These are phyloP conservation scores for Fopius arisanus DNA, from an alignment of 1,140 invertebrate species.

Conservation along the genomic window DNA sequence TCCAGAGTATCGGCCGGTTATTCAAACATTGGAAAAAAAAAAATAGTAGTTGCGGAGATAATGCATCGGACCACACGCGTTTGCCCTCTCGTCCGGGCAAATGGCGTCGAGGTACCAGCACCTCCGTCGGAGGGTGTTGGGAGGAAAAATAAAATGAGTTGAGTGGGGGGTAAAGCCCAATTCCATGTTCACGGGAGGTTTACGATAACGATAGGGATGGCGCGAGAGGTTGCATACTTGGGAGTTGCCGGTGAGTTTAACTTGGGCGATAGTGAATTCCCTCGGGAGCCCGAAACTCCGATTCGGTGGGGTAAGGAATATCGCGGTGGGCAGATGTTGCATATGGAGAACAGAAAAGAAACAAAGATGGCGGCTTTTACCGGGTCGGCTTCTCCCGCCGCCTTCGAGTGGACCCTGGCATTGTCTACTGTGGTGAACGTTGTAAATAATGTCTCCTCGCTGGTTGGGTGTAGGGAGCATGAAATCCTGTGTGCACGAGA, in stretches of 20 bases:
- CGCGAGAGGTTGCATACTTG: slow-evolving; percentile 27
- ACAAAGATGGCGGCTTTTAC: slow-evolving; percentile 55
- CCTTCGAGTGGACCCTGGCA: slow-evolving; percentile 42
- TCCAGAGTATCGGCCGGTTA: background rate
- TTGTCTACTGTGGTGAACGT: slow-evolving; percentile 57
- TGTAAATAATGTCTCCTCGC: slow-evolving; percentile 62
- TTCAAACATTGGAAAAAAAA: background rate
- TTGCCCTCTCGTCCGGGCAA: background rate
- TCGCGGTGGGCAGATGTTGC: slow-evolving; percentile 50
- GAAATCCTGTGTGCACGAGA: background rate
- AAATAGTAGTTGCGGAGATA: background rate
- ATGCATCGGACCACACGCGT: background rate
- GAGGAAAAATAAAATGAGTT: background rate
- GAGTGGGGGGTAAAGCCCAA: background rate
- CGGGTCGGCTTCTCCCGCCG: slow-evolving; percentile 11
- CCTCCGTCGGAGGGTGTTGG: slow-evolving; percentile 4
- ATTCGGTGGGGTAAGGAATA: slow-evolving; percentile 20
- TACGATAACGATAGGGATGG: slow-evolving; percentile 50
- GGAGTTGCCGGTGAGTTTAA: slow-evolving; percentile 17
- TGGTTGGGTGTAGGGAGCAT: slow-evolving; percentile 25
- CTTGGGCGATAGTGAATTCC: slow-evolving; percentile 12
- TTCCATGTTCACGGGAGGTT: slow-evolving; percentile 38
- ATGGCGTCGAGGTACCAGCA: slow-evolving; percentile 14
- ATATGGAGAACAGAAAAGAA: slow-evolving; percentile 61
- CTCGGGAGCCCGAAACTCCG: background rate